Base-by-base conservation (phyloP, 2,797 vertebrate genomes). In the Oryzias dopingdopingensis region DNA sequence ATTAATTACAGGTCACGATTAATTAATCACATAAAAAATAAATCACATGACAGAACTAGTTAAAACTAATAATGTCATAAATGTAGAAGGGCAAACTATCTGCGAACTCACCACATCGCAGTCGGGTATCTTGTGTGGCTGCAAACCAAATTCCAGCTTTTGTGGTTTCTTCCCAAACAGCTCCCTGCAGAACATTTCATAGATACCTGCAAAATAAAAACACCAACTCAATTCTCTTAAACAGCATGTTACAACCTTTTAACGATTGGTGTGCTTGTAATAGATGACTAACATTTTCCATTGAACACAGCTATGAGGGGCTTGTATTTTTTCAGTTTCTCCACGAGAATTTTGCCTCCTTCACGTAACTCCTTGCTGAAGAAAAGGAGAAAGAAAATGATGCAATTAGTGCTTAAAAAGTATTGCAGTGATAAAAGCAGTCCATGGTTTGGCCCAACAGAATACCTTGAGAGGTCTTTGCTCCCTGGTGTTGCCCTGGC, bases 111-210 rank as follows among this genome's bases (percentile, higher is more conserved):
- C 97, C 67, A 96, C 97, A 53, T 98, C 96, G 72, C 94, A 98
- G 52, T 98, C 97, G 5, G 96, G 96, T 76, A 99, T 93, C 80
- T 93, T 96, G 88, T 98, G 94, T 0, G 96, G 96, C 81, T 99
- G 97, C 77, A 98, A 82, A 70, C 97, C 97, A 86, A 99, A 99
- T n/a, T 96, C 92, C 57, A 99, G 90, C 2, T 92, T 95, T 87
- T 96, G 94, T 66, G 97, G 93, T 81, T 94, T 98, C 81, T 98
- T 93, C 64, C 97, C 96, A 91, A 98, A 99, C 80, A 99, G 81
- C 80, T 99, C 97, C 89, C 93, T 94, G 89, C 96, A 98, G 92
- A 99, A 99, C 92, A 99, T 98, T 90, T 99, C 97, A 90, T 97
- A 99, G 87, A 99, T 99, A 85, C 97, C 97, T 99, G 56, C 32